These are phyloP conservation scores for Drosophila baimaii DNA, from an alignment of 1,140 invertebrate species.

Conservation along the genomic window DNA sequence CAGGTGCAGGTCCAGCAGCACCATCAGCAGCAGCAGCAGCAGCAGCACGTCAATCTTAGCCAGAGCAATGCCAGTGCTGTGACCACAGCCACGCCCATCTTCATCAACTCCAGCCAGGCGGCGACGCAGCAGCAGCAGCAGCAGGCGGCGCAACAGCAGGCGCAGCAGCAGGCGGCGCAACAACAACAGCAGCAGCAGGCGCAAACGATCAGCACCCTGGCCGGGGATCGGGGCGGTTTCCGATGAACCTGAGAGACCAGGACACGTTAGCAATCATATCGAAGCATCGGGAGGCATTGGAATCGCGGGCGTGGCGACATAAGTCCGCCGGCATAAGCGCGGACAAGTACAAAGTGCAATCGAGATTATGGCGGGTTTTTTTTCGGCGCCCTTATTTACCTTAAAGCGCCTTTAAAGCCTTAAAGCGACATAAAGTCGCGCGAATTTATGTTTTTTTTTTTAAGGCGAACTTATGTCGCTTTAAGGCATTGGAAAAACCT, in stretches of 20 bases:
- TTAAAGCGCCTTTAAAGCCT: no score
- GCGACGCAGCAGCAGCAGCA: slow-evolving; percentile 47
- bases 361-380: no score
- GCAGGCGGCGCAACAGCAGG: slow-evolving; percentile 7
- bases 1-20: slow-evolving; percentile 57
- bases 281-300: slow-evolving; percentile 49
- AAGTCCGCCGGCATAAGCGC: no score
- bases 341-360: no score
- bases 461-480: no score
- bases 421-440: no score
- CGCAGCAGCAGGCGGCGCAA: slow-evolving; percentile 16
- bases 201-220: slow-evolving; percentile 46
- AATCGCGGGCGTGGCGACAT: no score
- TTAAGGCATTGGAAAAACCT: no score
- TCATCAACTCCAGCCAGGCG: slow-evolving; percentile 60
- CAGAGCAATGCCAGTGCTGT: slow-evolving; percentile 39
- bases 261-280: slow-evolving; percentile 34
- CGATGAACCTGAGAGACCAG: slow-evolving; percentile 55
- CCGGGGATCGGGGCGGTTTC: slow-evolving; percentile 59
- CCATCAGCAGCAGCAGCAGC: slow-evolving; percentile 59
- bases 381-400: no score
- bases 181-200: slow-evolving; percentile 37
- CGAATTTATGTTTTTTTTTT: no score
- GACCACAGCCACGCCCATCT: slow-evolving; percentile 50
- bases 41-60: slow-evolving; percentile 49